These are phyloP conservation scores for Discoglossus pictus DNA, from an alignment of 2,797 vertebrate genomes.

Conservation along the genomic window DNA sequence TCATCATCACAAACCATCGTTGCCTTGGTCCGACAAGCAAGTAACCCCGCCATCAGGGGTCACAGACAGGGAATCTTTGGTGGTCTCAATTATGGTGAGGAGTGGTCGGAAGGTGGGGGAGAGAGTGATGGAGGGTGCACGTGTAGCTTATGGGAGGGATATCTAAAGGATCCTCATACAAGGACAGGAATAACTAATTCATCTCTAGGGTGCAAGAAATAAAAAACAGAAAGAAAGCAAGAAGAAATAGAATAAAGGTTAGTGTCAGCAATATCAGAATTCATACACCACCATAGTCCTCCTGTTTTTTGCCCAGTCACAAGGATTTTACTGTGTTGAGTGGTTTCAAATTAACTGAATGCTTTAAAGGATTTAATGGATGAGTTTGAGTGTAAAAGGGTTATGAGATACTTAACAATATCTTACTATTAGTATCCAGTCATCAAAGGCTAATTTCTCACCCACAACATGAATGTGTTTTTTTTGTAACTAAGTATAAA, in stretches of 20 bases:
- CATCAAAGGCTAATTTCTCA: too few relatives aligned
- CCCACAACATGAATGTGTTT: too few relatives aligned
- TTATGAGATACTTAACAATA: too few relatives aligned
- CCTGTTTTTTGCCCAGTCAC: too few relatives aligned
- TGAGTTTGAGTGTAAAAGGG: too few relatives aligned
- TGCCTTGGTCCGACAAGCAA: constrained; percentile 99
- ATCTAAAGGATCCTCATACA: constrained; percentile 98
- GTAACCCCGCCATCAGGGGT: constrained; percentile 98
- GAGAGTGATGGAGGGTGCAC: constrained; percentile 93
- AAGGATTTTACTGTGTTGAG: too few relatives aligned
- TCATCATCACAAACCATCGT: constrained; percentile 80
- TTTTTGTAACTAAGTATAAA: too few relatives aligned
- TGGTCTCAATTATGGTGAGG: constrained; percentile 99
- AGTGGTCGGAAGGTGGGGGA: constrained; percentile 94
- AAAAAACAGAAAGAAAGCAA: constrained; percentile 56
- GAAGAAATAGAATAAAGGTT: constrained; percentile 16
- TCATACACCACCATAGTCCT: too few relatives aligned
- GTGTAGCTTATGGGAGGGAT: constrained; percentile 95
- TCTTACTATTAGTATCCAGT: too few relatives aligned
- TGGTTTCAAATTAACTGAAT: too few relatives aligned
- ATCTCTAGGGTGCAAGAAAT: constrained; percentile 88
- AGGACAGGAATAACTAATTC: constrained; percentile 98
- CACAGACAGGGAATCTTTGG: constrained; percentile 99
- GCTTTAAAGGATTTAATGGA: too few relatives aligned
- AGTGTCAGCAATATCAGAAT: not conserved